Percentiles rank a stretch among this genome's conserved stretches.
Conservation (phyloP, 2,797 vertebrate species). For the Syncerus caffer region DNA sequence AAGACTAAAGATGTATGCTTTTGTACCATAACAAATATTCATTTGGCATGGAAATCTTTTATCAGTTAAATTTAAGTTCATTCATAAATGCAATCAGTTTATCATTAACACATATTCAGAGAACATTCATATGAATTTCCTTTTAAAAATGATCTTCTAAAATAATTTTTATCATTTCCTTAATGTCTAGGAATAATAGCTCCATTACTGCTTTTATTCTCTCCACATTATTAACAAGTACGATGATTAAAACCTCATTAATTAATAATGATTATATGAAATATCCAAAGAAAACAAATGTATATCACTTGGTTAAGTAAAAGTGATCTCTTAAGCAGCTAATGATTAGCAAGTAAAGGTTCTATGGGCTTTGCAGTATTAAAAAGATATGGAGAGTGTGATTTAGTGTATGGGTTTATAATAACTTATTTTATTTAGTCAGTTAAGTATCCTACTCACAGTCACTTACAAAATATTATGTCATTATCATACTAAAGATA, state of each 20-base stretch:
- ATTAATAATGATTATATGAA: background rate
- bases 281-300: constrained; percentile 13
- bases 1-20: background rate
- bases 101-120: constrained; percentile 13
- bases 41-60: background rate
- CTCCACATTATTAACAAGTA: background rate
- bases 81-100: background rate
- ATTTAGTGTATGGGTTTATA: background rate
- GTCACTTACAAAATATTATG: background rate
- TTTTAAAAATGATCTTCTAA: constrained; percentile 31
- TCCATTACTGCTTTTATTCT: constrained; percentile 23
- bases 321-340: background rate
- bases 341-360: constrained; percentile 9
- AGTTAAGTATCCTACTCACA: background rate
- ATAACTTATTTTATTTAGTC: background rate
- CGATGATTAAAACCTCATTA: constrained; percentile 45
- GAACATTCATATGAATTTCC: background rate
- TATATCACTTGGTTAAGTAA: background rate
- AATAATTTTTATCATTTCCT: constrained; percentile 3
- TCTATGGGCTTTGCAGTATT: background rate
- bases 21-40: constrained; percentile 15
- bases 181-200: background rate
- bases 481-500: background rate
- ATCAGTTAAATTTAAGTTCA: background rate
- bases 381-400: background rate